Evolutionary conservation across 2,113 vertebrate genomes (phyloP), one percentile per base, ranked within the genome.

Genomic region (Rattus rattus): DNA sequence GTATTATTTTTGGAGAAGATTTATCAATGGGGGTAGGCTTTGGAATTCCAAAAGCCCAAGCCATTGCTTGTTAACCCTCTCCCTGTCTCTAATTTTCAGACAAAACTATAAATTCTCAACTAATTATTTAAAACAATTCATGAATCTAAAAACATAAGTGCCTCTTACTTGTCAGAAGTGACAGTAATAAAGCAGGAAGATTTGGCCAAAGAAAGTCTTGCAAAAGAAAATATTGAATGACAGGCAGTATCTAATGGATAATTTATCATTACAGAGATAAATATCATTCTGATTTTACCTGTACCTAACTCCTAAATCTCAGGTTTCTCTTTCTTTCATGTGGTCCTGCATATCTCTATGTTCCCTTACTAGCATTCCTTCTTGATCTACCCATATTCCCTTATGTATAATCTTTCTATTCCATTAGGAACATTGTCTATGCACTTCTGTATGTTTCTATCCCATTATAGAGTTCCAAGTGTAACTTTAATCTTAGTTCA

Each of bases 371-470:
- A 7, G 11, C 43, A 36, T 59, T 20, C 5, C 14, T n/a, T 49
- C 36, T 1, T 0, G 2, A n/a, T 5, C 65, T 43, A 19, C 24
- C 13, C 4, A 0, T 67, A 24, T 59, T 63, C 14, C n/a, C 39
- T 65, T 30, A 84, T 30, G 19, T 30, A 8, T 65, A 85, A 47
- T 61, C 39, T 56, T 19, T 39, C 9, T 24, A 4, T 22, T 36
- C 49, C 17, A 36, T 80, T 36, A 52, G 1, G 49, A 54, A 7
- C 77, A 80, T 36, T 33, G 30, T 52, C 28, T 79, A 20, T 36
- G 33, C 8, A 56, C 4, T 22, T 56, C 19, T 36, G 17, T 52
- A 43, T 12, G 43, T 24, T 17, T 36, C 39, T 24, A 1, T 43
- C 12, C 7, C 1, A 24, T 26, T 61, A 30, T 54, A 69, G 7